Evolutionary conservation across 2,888 invertebrate genomes (phyloP).

Genomic region (Heterodera filipjevi): DNA sequence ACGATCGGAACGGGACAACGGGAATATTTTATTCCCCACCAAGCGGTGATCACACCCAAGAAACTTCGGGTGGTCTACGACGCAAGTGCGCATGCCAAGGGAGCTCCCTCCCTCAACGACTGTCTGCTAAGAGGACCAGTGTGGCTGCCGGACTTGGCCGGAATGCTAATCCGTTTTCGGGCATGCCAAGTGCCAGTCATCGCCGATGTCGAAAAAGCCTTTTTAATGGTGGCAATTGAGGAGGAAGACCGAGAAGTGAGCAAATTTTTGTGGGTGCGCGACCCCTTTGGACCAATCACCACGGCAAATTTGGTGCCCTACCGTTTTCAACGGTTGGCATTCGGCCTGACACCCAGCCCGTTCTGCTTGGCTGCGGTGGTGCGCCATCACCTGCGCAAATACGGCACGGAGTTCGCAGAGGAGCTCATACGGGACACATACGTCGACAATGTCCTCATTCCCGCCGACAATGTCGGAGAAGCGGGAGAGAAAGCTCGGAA

Average conservation of each 20-base stretch:
- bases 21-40: slow-evolving; percentile 16
- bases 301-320: slow-evolving; percentile 32
- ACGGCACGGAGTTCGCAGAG: too few relatives aligned
- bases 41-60: slow-evolving; percentile 32
- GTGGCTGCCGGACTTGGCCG: too few relatives aligned
- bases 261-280: slow-evolving; percentile 41
- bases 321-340: slow-evolving; percentile 39
- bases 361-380: too few relatives aligned
- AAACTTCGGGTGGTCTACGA: slow-evolving; percentile 51
- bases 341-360: slow-evolving; percentile 41
- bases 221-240: slow-evolving; percentile 29
- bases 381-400: too few relatives aligned
- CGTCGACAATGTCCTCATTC: too few relatives aligned
- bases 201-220: too few relatives aligned
- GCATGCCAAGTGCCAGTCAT: too few relatives aligned
- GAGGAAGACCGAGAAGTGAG: slow-evolving; percentile 38
- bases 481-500: slow-evolving; percentile 25
- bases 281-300: not conserved
- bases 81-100: slow-evolving; percentile 35
- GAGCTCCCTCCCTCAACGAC: slow-evolving; percentile 33
- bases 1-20: not conserved
- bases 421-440: too few relatives aligned
- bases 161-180: too few relatives aligned
- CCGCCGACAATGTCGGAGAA: slow-evolving; percentile 21
- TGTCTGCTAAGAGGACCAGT: slow-evolving; percentile 39